Evolutionary conservation across 2,888 invertebrate species (phyloP).

Genomic region (Sinohyriopsis cumingii): DNA sequence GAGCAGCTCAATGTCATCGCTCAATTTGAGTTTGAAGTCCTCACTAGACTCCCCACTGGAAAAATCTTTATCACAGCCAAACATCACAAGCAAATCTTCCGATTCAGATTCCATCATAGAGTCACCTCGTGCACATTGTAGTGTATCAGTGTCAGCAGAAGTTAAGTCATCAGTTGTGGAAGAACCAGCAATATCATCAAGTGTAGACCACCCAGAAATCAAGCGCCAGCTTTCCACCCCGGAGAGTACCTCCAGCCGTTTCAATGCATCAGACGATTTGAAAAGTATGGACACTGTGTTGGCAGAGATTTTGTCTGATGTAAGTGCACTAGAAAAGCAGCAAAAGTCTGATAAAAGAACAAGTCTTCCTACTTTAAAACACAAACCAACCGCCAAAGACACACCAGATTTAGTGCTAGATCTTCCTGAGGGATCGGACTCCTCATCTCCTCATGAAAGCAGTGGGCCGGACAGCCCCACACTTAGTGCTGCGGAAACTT

Average conservation of each 20-base stretch:
- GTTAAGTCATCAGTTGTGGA: constrained; percentile 26
- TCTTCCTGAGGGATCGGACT: constrained; percentile 63
- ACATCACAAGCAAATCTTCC: constrained; percentile 27
- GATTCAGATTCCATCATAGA: constrained; percentile 33
- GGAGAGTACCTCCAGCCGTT: constrained; percentile 29
- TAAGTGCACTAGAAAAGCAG: constrained; percentile 68
- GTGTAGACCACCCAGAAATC: constrained; percentile 18
- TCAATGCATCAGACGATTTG: constrained; percentile 35
- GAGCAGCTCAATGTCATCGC: constrained; percentile 60
- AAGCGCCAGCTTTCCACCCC: constrained; percentile 32
- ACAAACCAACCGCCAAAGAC: constrained; percentile 61
- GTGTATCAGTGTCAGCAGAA: constrained; percentile 7
- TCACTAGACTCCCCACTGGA: constrained; percentile 29
- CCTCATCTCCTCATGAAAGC: constrained; percentile 58
- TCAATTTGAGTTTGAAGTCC: constrained; percentile 39
- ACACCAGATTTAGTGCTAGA: constrained; percentile 71
- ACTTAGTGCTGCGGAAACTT: constrained; percentile 81
- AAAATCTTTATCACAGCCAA: constrained; percentile 57
- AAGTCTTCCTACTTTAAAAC: constrained; percentile 59
- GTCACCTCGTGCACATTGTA: constrained; percentile 46
- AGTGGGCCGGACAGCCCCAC: constrained; percentile 62
- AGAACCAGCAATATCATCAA: constrained; percentile 11
- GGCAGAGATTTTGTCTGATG: constrained; percentile 71
- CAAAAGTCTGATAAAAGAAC: constrained; percentile 62
- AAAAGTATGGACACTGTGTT: constrained; percentile 68